Evolutionary conservation across 2,888 invertebrate genomes (phyloP).

Genomic region (Plebejus argus): DNA sequence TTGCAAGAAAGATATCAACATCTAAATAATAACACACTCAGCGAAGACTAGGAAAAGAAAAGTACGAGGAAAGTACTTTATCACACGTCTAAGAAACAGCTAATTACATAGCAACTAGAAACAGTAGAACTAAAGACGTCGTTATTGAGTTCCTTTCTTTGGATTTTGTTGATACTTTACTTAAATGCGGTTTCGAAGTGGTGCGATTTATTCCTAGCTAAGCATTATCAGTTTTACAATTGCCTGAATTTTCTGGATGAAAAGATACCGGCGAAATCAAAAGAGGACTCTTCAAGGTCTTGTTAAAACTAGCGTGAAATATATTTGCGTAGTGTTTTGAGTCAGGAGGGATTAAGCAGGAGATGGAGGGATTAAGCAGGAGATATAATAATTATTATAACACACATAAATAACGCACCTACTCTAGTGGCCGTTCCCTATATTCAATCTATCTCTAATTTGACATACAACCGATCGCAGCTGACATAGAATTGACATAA

Average conservation of each 20-base stretch:
- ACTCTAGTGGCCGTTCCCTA: too few species aligned
- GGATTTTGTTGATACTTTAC: conserved; percentile 29
- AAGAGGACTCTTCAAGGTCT: too few species aligned
- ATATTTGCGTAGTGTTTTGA: not conserved
- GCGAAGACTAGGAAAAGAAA: not conserved
- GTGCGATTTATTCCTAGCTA: not conserved
- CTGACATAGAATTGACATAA: too few species aligned
- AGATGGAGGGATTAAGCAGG: too few species aligned
- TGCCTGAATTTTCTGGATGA: too few species aligned
- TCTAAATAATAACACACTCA: not conserved
- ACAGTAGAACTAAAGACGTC: conserved; percentile 16
- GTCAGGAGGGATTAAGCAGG: too few species aligned
- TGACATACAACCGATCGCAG: too few species aligned
- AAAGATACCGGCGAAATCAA: too few species aligned
- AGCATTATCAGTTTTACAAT: not conserved
- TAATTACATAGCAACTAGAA: not conserved
- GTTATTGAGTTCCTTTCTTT: conserved; percentile 26
- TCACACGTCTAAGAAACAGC: conserved; percentile 12
- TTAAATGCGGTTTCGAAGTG: conserved; percentile 27
- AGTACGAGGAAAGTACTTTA: conserved; percentile 10
- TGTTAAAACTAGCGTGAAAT: not conserved
- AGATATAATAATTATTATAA: too few species aligned
- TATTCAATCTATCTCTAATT: too few species aligned
- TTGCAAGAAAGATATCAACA: too few species aligned
- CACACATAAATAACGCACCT: too few species aligned